Evolutionary conservation across 1,140 invertebrate species (phyloP).

Genomic region (Euwallacea similis): DNA sequence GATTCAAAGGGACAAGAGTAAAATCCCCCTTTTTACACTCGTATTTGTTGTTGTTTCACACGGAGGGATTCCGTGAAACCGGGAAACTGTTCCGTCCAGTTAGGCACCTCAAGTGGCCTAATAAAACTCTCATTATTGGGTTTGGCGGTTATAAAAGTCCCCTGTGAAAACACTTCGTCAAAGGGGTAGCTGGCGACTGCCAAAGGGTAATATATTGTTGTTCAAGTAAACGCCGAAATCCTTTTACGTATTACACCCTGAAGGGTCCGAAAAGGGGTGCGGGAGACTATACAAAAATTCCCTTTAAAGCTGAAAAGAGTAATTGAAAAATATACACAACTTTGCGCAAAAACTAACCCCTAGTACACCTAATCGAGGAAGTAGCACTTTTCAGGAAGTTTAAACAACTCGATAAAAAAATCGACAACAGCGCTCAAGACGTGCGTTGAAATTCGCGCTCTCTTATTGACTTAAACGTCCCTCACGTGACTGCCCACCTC

Average conservation of each 20-base stretch:
- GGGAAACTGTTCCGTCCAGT: constrained; percentile 42
- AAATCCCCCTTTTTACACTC: not conserved
- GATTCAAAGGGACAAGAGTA: not conserved
- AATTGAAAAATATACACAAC: no score
- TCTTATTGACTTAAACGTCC: no score
- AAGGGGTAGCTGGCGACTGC: constrained; percentile 22
- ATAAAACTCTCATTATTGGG: constrained; percentile 44
- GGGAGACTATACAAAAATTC: no score
- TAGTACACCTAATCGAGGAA: no score
- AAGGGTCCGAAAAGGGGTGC: not conserved
- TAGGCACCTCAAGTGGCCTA: constrained; percentile 40
- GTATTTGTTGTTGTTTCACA: constrained; percentile 33
- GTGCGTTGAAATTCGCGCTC: no score
- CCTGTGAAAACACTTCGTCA: constrained; percentile 42
- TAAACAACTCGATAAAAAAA: no score
- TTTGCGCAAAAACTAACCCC: no score
- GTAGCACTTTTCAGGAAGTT: no score
- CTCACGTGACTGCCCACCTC: no score
- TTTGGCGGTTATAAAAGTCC: constrained; percentile 46
- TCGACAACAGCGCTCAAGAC: no score
- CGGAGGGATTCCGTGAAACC: constrained; percentile 19
- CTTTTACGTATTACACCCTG: constrained; percentile 22
- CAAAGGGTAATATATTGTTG: constrained; percentile 31
- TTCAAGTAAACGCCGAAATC: constrained; percentile 22
- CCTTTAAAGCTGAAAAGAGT: no score